Base-by-base conservation (phyloP, 2,888 invertebrate genomes). In the Stomorhina lunata region DNA sequence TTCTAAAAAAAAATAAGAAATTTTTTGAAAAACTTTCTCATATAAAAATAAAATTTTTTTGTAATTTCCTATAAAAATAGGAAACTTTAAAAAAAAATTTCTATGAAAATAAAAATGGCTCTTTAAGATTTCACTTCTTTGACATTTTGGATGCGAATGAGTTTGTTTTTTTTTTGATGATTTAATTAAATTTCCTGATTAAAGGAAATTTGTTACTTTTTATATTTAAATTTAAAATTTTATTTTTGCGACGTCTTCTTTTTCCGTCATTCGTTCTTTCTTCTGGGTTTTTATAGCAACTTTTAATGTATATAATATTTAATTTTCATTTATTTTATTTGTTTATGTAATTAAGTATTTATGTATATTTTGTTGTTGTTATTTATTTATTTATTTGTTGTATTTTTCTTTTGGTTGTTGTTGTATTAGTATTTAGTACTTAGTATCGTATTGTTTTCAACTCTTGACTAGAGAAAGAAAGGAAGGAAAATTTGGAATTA, bases 271-370 rank as follows among this genome's bases (percentile, higher is more conserved):
- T 76, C 59, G 50, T 66, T 79, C 82, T 77, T 84, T 68, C 80
- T 66, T 57, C 66, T 77, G 71, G n/a, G n/a, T 80, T 85, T 84
- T 84, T 83, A 75, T 84, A 85, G 86, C 73, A 86, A 85, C 84
- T 82, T 66, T 65, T 80, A 80, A 66, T 80, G 79, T 80, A 53
- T 80, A 80, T 80, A 73, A 73, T 77, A 61, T 43, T 69, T 59
- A 40, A 37, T 80, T 61, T 69, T 53, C 40, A 37, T 65, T 61
- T 48, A 43, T 59, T 71, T 40, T 63, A 48, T 55, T 59, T 78
- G 59, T 77, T 61, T 37, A 43, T 61, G 15, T 61, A 48, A 61
- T 20, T 68, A 37, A 57, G 15, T 55, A 32, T 73, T 68, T 61
- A 12, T 45, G 71, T 69, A 20, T 34, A 40, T 37, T 68, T 53